Evolutionary conservation across 2,113 vertebrate genomes (phyloP).

Genomic region (Pangasianodon gigas): DNA sequence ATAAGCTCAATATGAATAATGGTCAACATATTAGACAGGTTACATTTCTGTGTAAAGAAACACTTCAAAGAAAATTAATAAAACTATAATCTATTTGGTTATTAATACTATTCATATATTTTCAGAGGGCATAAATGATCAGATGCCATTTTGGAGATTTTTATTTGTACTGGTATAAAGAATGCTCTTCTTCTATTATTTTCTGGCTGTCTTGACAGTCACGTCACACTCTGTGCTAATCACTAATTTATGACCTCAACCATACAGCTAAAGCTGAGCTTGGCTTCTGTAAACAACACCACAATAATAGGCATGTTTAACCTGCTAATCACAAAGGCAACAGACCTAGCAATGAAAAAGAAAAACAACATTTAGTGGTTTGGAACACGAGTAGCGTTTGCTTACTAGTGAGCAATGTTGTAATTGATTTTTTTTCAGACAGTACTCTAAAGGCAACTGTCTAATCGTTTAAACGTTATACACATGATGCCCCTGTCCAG

Average conservation of each 20-base stretch:
- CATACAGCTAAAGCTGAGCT: neutral
- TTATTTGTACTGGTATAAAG: neutral
- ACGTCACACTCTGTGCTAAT: slow-evolving; percentile 4
- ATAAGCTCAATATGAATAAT: neutral
- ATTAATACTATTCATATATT: neutral
- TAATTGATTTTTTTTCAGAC: neutral
- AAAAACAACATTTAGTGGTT: neutral
- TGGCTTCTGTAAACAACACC: slow-evolving; percentile 1
- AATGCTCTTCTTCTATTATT: neutral
- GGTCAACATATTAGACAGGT: neutral
- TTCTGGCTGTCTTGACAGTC: neutral
- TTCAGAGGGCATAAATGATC: neutral
- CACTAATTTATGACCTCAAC: neutral
- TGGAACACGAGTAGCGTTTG: neutral
- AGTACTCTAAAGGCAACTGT: slow-evolving; percentile 16
- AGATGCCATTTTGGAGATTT: neutral
- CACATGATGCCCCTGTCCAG: neutral
- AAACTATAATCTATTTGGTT: neutral
- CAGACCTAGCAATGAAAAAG: neutral
- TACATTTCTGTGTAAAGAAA: neutral
- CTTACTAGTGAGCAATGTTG: neutral
- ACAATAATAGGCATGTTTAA: slow-evolving; percentile 8
- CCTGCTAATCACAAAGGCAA: neutral
- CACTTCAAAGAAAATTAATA: neutral
- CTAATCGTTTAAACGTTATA: slow-evolving; percentile 24